Percentiles rank a stretch among this genome's conserved stretches.
Conservation (phyloP, 2,797 vertebrate genomes). For the Helarctos malayanus region DNA sequence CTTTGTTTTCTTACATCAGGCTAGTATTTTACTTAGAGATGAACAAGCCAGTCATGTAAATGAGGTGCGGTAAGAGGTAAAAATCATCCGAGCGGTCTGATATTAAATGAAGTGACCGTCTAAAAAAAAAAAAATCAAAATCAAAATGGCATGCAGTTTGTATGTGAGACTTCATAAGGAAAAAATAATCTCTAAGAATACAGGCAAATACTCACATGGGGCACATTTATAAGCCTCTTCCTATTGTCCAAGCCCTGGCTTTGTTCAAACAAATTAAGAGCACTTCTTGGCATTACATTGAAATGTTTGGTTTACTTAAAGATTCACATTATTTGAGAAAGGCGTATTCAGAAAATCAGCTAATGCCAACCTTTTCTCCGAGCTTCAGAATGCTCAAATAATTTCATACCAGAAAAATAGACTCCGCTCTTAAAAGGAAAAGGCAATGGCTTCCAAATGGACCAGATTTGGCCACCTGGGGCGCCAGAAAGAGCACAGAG, state of each 20-base stretch:
- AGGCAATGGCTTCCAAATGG: background rate
- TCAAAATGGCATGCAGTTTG: background rate
- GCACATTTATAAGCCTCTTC: background rate
- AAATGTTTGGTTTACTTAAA: constrained; percentile 17
- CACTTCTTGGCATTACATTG: background rate
- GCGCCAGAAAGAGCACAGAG: background rate
- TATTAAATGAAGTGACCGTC: constrained; percentile 82
- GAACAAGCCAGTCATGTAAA: constrained; percentile 9
- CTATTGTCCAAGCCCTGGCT: background rate
- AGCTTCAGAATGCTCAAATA: background rate
- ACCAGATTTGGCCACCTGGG: background rate
- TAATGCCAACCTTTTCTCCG: constrained; percentile 2
- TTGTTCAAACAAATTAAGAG: constrained; percentile 55
- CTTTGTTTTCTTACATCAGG: background rate
- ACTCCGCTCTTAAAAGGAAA: constrained; percentile 17
- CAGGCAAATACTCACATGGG: background rate
- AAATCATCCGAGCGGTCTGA: constrained; percentile 55
- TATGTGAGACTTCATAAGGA: constrained; percentile 61
- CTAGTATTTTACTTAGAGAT: constrained; percentile 9
- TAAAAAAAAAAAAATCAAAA: background rate
- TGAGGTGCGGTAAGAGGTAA: background rate
- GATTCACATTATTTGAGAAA: constrained; percentile 33
- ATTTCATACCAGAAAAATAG: constrained; percentile 33
- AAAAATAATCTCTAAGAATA: constrained; percentile 58
- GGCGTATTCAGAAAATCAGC: background rate